phyloP scores from a whole-genome alignment of 2,888 invertebrate species.

The Rhagonycha fulva region DNA sequence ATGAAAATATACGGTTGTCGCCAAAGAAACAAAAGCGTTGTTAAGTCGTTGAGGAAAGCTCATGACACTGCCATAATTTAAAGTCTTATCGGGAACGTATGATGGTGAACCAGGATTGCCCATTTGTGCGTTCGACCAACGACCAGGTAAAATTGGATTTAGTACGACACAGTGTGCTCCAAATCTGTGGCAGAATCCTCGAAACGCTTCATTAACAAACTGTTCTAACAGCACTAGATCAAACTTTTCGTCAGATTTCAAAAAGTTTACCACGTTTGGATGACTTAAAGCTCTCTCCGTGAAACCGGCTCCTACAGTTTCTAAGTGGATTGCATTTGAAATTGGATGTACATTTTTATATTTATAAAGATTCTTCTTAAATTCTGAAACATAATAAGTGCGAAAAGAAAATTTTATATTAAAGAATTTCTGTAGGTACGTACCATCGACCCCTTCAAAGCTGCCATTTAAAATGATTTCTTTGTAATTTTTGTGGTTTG shows the following conservation, averaged over 20 bases:
- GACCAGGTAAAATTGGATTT: constrained; percentile 54
- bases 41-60: constrained; percentile 60
- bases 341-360: neutral
- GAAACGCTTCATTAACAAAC: constrained; percentile 57
- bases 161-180: constrained; percentile 50
- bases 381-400: neutral
- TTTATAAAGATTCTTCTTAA: neutral
- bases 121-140: constrained; percentile 56
- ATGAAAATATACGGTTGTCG: constrained; percentile 29
- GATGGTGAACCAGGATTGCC: constrained; percentile 58
- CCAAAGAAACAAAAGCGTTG: constrained; percentile 53
- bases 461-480: neutral
- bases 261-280: constrained; percentile 40
- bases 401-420: no score
- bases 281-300: constrained; percentile 29
- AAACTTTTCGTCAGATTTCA: constrained; percentile 48
- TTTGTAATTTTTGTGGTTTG: constrained; percentile 48
- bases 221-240: constrained; percentile 55
- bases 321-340: neutral
- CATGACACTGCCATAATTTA: constrained; percentile 54
- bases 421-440: neutral
- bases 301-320: neutral
- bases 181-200: constrained; percentile 50
- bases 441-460: neutral
- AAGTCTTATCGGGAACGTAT: constrained; percentile 56